phyloP scores from a whole-genome alignment of 1,140 invertebrate species.

The Bombus confusus region DNA sequence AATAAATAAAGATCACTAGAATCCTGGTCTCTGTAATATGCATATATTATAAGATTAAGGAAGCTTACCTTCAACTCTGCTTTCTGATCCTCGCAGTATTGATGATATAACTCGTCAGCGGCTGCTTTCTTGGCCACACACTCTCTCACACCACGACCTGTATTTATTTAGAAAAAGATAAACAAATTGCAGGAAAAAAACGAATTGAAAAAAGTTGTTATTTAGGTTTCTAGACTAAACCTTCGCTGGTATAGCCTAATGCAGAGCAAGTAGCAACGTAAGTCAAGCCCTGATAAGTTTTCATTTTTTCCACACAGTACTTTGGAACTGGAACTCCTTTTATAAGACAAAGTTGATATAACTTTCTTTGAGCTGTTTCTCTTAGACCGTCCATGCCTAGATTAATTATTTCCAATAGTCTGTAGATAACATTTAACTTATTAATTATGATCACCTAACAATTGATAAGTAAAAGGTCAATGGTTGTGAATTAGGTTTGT shows the following conservation, averaged over 20 bases:
- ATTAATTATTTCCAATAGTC: conserved; percentile 62
- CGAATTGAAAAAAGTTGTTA: background rate
- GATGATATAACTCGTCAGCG: conserved; percentile 57
- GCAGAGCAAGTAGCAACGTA: conserved; percentile 54
- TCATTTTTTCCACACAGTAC: conserved; percentile 34
- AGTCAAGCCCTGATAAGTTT: conserved; percentile 31
- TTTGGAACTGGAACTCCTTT: conserved; percentile 35
- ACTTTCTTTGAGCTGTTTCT: conserved; percentile 54
- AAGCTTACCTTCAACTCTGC: background rate
- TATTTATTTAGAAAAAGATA: background rate
- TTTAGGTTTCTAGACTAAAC: background rate
- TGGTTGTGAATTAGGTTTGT: background rate
- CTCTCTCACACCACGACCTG: conserved; percentile 52
- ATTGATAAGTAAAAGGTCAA: background rate
- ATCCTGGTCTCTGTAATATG: too few relatives aligned
- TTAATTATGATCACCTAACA: background rate
- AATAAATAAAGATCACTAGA: too few relatives aligned
- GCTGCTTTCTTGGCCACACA: conserved; percentile 58
- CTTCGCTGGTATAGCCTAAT: conserved; percentile 37
- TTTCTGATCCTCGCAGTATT: conserved; percentile 26
- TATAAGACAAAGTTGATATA: conserved; percentile 67
- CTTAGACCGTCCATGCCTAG: background rate
- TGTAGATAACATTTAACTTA: background rate
- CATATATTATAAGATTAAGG: background rate
- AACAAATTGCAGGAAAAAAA: background rate